Percentiles rank a stretch among this genome's conserved stretches.
These are phyloP conservation scores for Entosphenus tridentatus DNA, from an alignment of 2,113 vertebrate genomes.

Conservation along the genomic window DNA sequence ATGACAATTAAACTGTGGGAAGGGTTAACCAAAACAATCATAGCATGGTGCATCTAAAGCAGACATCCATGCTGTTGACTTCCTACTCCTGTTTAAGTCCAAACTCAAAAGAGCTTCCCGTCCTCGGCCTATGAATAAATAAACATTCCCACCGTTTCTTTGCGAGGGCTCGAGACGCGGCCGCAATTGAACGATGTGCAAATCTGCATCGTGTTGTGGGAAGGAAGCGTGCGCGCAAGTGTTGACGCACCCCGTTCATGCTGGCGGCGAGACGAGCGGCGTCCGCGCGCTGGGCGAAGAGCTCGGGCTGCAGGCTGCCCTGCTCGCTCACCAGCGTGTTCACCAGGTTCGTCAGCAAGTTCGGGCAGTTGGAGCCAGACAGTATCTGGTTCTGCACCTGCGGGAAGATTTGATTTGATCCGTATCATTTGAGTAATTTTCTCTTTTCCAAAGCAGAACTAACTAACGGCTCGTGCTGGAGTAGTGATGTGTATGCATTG, in stretches of 20 bases:
- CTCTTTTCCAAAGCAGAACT: too few species aligned
- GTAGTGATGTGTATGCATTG: too few species aligned
- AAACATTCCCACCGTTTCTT: not conserved
- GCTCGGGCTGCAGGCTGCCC: slow-evolving; percentile 62
- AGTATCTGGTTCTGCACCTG: slow-evolving; percentile 77
- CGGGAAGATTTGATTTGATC: slow-evolving; percentile 8
- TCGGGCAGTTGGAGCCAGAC: slow-evolving; percentile 75
- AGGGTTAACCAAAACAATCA: too few species aligned
- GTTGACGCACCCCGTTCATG: slow-evolving; percentile 60
- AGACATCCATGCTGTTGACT: not conserved
- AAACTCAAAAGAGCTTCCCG: too few species aligned
- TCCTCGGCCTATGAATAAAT: not conserved
- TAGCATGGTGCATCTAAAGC: not conserved
- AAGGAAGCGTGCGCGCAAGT: too few species aligned
- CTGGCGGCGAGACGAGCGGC: slow-evolving; percentile 73
- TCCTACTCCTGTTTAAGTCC: not conserved
- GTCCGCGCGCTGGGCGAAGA: slow-evolving; percentile 50
- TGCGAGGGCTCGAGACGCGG: too few species aligned
- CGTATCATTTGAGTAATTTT: too few species aligned
- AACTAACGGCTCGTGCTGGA: too few species aligned
- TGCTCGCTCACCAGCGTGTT: slow-evolving; percentile 81
- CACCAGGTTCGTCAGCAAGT: slow-evolving; percentile 60
- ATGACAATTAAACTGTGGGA: not conserved
- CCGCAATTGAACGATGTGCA: too few species aligned
- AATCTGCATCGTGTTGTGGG: too few species aligned